Evolutionary conservation across 2,797 vertebrate genomes (phyloP), one percentile per base, ranked within the genome.

Genomic region (Hippoglossus hippoglossus): DNA sequence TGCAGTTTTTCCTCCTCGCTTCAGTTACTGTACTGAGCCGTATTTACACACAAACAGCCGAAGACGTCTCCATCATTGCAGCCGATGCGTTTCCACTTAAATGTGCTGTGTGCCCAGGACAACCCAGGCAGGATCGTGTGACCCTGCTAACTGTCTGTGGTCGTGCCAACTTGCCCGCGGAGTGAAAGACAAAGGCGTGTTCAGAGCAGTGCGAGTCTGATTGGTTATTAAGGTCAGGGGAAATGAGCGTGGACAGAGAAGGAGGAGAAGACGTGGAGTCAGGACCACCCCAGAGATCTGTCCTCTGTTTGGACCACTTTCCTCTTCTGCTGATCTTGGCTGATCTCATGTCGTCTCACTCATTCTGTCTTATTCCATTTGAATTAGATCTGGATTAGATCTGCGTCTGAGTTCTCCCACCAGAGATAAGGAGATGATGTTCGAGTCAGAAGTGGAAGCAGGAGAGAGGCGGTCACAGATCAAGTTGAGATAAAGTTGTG

Each of bases 221-320:
- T 70, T 68, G 60, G 46, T 59, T 59, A 64, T 79, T 80, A 57
- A 71, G 73, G 61, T 77, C 81, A 62, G 61, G 61, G 41, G 46
- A 55, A 73, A 77, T 34, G 10, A 61, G 64, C 51, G 24, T 68
- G 13, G 36, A 15, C 34, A 49, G 39, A 50, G 52, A 13, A 2
- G 39, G 21, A 47, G 34, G 47, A 52, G 68, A 13, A 12, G 8
- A 34, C 26, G 58, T 68, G 19, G 58, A 34, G 57, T 28, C 31
- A 28, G 63, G 58, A 67, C 65, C 56, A 64, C 6, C 36, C 12
- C 15, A 25, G 28, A 19, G 34, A 63, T 31, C 41, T 24, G 0
- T 26, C 11, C 19, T 46, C 68, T 59, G 10, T 26, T 3, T 75
- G 61, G 34, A 57, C 41, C 15, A 2, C 57, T 49, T 75, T 46